Evolutionary conservation across 2,113 vertebrate genomes (phyloP).

Genomic region (Gila orcuttii): DNA sequence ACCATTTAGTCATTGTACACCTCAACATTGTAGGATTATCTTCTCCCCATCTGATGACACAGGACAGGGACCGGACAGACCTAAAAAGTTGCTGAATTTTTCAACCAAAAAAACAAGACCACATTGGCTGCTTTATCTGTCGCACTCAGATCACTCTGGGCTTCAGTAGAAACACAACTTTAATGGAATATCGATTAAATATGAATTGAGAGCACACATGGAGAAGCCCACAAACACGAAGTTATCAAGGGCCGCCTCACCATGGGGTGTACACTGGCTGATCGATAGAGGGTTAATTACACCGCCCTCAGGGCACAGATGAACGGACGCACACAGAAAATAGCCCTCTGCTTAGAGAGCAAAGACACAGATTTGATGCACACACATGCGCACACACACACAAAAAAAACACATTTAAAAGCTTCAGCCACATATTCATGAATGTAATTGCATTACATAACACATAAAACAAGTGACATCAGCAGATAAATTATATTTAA

Average conservation of each 20-base stretch:
- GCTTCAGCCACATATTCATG: background rate
- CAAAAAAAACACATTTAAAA: constrained; percentile 1
- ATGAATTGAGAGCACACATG: constrained; percentile 67
- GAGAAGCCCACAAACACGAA: constrained; percentile 62
- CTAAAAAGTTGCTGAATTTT: constrained; percentile 48
- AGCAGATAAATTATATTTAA: background rate
- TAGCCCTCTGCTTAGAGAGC: constrained; percentile 14
- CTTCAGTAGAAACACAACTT: constrained; percentile 59
- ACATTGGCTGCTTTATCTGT: background rate
- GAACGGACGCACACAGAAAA: constrained; percentile 49
- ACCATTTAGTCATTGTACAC: constrained; percentile 29
- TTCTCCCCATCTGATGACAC: constrained; percentile 48
- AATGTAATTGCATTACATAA: constrained; percentile 12
- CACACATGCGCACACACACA: background rate
- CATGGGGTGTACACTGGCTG: constrained; percentile 59
- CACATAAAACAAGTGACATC: background rate
- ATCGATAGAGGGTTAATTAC: constrained; percentile 75
- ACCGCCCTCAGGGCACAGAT: constrained; percentile 43
- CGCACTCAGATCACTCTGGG: constrained; percentile 10
- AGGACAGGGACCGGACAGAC: background rate
- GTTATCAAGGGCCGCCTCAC: constrained; percentile 70
- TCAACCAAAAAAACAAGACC: constrained; percentile 7
- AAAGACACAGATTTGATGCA: background rate
- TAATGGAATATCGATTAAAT: constrained; percentile 77
- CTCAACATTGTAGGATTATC: constrained; percentile 58